A percentile compares a stretch with the other conserved stretches of the same genome.
phyloP scores from a whole-genome alignment of 2,888 invertebrate genomes.

The Caenorhabditis parvicauda region DNA sequence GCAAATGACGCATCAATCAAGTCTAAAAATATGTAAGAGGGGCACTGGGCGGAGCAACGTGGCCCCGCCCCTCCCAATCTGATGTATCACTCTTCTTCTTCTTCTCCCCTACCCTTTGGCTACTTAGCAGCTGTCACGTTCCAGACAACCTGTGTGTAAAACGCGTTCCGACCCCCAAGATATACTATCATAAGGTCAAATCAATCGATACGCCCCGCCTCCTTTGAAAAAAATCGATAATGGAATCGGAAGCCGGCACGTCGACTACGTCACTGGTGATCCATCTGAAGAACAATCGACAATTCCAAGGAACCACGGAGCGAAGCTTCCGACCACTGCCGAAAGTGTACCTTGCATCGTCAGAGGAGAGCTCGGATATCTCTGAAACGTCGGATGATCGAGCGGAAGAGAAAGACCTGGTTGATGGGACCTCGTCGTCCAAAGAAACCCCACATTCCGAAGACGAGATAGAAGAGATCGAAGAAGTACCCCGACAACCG shows the following conservation, averaged over 20 bases:
- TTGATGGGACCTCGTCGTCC: conserved; percentile 13
- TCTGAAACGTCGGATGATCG: conserved; percentile 19
- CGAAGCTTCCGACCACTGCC: conserved; percentile 1
- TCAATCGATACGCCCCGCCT: not conserved
- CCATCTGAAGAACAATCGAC: conserved; percentile 17
- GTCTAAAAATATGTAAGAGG: conserved; percentile 17
- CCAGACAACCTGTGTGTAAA: too few species aligned
- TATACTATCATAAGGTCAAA: too few species aligned
- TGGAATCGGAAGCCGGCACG: conserved; percentile 9
- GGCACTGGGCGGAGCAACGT: conserved; percentile 4
- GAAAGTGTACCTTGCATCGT: conserved; percentile 35
- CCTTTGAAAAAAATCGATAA: too few species aligned
- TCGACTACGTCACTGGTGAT: conserved; percentile 29
- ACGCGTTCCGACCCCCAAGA: too few species aligned
- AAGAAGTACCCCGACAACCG: conserved; percentile 4
- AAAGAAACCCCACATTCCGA: conserved; percentile 22
- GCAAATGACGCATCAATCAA: not conserved
- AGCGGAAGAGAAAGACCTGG: conserved; percentile 9
- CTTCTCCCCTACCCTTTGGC: too few species aligned
- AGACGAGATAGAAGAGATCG: conserved; percentile 6
- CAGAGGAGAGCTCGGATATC: conserved; percentile 38
- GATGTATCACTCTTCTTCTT: too few species aligned
- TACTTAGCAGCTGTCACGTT: too few species aligned
- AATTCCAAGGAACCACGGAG: conserved; percentile 1
- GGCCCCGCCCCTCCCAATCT: too few species aligned